Percentiles rank a stretch among this genome's conserved stretches.
Conservation (phyloP, 2,113 vertebrate genomes). For the Sisor rabdophorus region DNA sequence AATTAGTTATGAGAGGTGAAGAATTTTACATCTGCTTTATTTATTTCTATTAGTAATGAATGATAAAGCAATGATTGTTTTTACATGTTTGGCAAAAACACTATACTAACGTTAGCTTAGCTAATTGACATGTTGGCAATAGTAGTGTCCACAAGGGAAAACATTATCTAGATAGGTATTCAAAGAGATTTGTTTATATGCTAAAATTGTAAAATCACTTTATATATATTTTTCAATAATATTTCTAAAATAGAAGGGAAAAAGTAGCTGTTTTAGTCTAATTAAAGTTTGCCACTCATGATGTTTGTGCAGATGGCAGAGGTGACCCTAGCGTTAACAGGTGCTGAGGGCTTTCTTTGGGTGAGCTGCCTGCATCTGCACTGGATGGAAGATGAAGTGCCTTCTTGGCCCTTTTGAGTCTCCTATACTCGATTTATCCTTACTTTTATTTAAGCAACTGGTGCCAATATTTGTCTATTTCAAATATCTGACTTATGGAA, state of each 20-base stretch:
- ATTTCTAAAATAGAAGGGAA: background rate
- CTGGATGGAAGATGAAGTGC: background rate
- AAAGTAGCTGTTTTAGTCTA: background rate
- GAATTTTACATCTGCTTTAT: background rate
- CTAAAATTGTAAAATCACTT: conserved; percentile 7
- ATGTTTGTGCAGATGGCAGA: conserved; percentile 63
- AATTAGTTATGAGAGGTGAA: background rate
- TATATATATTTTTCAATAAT: background rate
- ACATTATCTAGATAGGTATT: background rate
- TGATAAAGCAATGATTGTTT: conserved; percentile 16
- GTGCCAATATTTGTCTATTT: background rate
- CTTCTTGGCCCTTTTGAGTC: background rate
- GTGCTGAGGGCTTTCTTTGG: conserved; percentile 87
- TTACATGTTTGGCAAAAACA: conserved; percentile 21
- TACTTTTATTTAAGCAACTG: background rate
- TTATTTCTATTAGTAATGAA: conserved; percentile 13
- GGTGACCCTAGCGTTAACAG: conserved; percentile 79
- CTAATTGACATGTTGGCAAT: conserved; percentile 17
- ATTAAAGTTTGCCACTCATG: background rate
- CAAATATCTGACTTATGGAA: background rate
- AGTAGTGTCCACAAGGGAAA: background rate
- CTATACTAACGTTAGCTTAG: conserved; percentile 15
- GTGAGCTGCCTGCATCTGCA: conserved; percentile 54
- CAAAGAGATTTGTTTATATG: background rate
- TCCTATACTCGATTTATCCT: background rate